A percentile compares a stretch with the other conserved stretches of the same genome.
Conservation (phyloP, 1,140 invertebrate species). For the Bicyclus anynana region DNA sequence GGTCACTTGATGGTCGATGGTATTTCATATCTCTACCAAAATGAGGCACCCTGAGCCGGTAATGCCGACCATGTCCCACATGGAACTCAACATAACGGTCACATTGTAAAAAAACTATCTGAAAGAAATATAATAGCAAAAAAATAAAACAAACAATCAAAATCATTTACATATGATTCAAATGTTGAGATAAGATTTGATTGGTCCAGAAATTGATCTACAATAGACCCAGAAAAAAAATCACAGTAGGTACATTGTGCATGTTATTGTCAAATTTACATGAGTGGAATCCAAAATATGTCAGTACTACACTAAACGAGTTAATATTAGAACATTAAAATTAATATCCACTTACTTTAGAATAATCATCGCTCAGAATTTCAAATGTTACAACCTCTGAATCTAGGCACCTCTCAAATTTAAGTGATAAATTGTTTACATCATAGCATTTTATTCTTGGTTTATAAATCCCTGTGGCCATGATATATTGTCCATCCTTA, state of each 20-base stretch:
- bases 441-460: slow-evolving; percentile 97
- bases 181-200: background rate
- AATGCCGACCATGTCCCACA: slow-evolving; percentile 93
- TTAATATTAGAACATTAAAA: background rate
- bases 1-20: slow-evolving; percentile 92
- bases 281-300: too few species aligned
- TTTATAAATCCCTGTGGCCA: slow-evolving; percentile 97
- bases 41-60: slow-evolving; percentile 93
- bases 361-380: slow-evolving; percentile 93
- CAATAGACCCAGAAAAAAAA: too few species aligned
- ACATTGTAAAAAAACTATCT: slow-evolving; percentile 89
- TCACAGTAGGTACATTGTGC: too few species aligned
- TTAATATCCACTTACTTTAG: slow-evolving; percentile 79
- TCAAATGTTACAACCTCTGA: slow-evolving; percentile 95
- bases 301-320: too few species aligned
- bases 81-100: slow-evolving; percentile 97
- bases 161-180: background rate
- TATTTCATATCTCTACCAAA: slow-evolving; percentile 97
- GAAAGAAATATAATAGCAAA: slow-evolving; percentile 44
- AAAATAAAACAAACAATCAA: slow-evolving; percentile 6
- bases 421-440: slow-evolving; percentile 96
- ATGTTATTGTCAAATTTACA: too few species aligned
- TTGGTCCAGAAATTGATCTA: too few species aligned
- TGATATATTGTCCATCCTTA: slow-evolving; percentile 94
- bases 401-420: slow-evolving; percentile 99